A percentile compares a stretch with the other conserved stretches of the same genome.
These are phyloP conservation scores for Sebastes vulpes DNA, from an alignment of 2,797 vertebrate genomes.

Conservation along the genomic window DNA sequence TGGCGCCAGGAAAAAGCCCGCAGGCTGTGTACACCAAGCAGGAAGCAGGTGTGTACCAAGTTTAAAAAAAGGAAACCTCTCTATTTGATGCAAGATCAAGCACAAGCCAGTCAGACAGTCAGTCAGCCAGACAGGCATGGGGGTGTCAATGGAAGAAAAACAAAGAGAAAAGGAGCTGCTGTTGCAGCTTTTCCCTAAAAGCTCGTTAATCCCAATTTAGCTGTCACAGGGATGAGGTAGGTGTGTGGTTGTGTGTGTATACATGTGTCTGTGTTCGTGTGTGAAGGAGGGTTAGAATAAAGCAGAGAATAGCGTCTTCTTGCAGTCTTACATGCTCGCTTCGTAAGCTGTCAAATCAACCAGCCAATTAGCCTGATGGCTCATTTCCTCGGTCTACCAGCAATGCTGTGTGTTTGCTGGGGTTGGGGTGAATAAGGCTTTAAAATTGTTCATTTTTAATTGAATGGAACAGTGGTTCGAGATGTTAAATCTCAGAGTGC, in stretches of 20 bases:
- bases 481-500: conserved; percentile 14
- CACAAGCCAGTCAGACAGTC: conserved; percentile 53
- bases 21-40: conserved; percentile 35
- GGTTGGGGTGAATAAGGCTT: conserved; percentile 13
- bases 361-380: conserved; percentile 68
- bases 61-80: conserved; percentile 44
- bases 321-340: conserved; percentile 19
- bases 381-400: conserved; percentile 40
- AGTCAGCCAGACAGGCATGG: conserved; percentile 46
- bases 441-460: conserved; percentile 11
- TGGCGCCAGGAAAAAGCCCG: conserved; percentile 10
- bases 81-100: conserved; percentile 75
- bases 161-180: conserved; percentile 65
- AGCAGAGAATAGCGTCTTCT: conserved; percentile 34
- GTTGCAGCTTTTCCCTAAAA: conserved; percentile 71
- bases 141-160: conserved; percentile 65
- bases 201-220: conserved; percentile 79
- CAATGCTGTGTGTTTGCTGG: conserved; percentile 18
- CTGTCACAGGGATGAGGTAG: conserved; percentile 66
- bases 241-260: conserved; percentile 26
- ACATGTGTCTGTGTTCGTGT: neutral
- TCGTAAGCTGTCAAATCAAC: conserved; percentile 55
- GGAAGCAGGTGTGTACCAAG: conserved; percentile 48
- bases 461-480: conserved; percentile 16
- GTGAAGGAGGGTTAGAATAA: conserved; percentile 1